Conservation (phyloP, 2,888 invertebrate genomes). For the Unio pictorum region DNA sequence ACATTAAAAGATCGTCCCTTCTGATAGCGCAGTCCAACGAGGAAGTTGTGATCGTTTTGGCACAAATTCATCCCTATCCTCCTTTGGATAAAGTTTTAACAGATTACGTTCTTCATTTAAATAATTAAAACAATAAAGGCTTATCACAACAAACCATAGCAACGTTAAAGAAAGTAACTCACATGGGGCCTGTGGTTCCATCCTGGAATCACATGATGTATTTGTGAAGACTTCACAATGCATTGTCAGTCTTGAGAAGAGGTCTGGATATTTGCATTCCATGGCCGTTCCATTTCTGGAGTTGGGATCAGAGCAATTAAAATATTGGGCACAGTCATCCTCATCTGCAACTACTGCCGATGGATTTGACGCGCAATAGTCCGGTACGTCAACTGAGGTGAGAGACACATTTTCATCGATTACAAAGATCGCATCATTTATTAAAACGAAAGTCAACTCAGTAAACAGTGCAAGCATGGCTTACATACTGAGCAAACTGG, state of each 20-base stretch:
- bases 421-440: no score
- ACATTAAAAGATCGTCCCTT: no score
- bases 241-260: slow-evolving; percentile 36
- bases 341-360: slow-evolving; percentile 23
- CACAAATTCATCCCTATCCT: no score
- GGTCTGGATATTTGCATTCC: slow-evolving; percentile 52
- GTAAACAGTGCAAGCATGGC: no score
- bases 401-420: no score
- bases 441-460: no score
- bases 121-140: neutral
- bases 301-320: slow-evolving; percentile 25
- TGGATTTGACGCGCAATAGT: slow-evolving; percentile 34
- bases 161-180: slow-evolving; percentile 14
- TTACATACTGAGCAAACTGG: no score
- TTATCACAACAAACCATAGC: no score
- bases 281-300: slow-evolving; percentile 7
- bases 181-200: slow-evolving; percentile 48
- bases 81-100: no score
- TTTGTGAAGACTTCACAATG: slow-evolving; percentile 37
- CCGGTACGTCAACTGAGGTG: slow-evolving; percentile 29
- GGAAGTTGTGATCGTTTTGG: no score
- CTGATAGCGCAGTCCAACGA: no score
- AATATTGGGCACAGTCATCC: slow-evolving; percentile 34
- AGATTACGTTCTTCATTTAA: no score
- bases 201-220: slow-evolving; percentile 39